Evolutionary conservation across 2,797 vertebrate genomes (phyloP).

Genomic region (Poecilia picta): DNA sequence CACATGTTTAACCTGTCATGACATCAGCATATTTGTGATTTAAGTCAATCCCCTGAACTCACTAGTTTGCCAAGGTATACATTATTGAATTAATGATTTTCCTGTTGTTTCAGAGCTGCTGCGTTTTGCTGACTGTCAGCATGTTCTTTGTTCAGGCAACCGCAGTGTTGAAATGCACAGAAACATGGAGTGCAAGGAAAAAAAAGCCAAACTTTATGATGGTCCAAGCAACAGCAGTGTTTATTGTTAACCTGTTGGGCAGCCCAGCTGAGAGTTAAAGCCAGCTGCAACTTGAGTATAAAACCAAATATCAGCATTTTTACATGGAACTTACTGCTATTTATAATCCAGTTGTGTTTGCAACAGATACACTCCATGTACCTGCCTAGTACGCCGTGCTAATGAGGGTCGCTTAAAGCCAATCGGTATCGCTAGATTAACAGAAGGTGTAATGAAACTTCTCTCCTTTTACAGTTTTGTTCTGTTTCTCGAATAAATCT

Average conservation of each 20-base stretch:
- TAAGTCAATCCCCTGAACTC: conserved; percentile 7
- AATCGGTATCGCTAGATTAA: conserved; percentile 28
- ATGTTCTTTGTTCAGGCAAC: conserved; percentile 42
- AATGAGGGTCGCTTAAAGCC: conserved; percentile 46
- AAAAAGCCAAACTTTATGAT: conserved; percentile 58
- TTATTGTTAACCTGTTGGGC: conserved; percentile 71
- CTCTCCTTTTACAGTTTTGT: conserved; percentile 33
- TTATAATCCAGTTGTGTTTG: conserved; percentile 51
- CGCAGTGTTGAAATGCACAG: conserved; percentile 46
- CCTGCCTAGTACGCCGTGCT: conserved; percentile 21
- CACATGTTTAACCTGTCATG: conserved; percentile 30
- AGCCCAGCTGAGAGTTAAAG: conserved; percentile 50
- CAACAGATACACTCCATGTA: conserved; percentile 36
- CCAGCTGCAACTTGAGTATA: conserved; percentile 69
- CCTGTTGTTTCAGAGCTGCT: conserved; percentile 32
- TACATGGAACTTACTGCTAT: conserved; percentile 54
- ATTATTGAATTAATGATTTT: conserved; percentile 52
- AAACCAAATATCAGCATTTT: conserved; percentile 57
- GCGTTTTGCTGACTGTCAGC: conserved; percentile 56
- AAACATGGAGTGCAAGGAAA: conserved; percentile 41
- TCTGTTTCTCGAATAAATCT: conserved; percentile 33
- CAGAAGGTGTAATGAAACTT: conserved; percentile 35
- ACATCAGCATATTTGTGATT: conserved; percentile 19
- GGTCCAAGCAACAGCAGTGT: conserved; percentile 62
- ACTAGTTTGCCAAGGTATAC: conserved; percentile 34